These are phyloP conservation scores for Tortricodes alternella DNA, from an alignment of 2,888 invertebrate genomes.

Conservation along the genomic window DNA sequence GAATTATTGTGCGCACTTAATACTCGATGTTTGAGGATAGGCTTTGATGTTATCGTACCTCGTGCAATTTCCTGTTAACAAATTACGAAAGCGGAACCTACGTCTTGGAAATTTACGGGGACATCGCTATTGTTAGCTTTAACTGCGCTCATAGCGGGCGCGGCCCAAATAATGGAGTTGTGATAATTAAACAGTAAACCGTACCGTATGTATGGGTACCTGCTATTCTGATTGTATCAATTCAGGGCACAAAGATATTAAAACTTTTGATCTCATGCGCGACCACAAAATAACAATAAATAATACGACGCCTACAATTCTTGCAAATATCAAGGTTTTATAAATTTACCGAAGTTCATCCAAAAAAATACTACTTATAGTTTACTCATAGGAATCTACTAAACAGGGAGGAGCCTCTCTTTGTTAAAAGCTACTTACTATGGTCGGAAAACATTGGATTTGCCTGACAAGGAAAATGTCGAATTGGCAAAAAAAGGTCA, in stretches of 20 bases:
- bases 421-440: no score
- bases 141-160: slow-evolving; percentile 9
- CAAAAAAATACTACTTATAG: no score
- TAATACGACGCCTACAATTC: background rate
- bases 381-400: no score
- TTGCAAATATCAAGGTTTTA: no score
- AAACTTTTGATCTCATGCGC: slow-evolving; percentile 6
- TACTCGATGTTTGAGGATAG: slow-evolving; percentile 39
- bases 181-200: slow-evolving; percentile 27
- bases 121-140: slow-evolving; percentile 29
- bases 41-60: slow-evolving; percentile 25
- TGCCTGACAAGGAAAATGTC: no score
- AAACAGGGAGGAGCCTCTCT: no score
- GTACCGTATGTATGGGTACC: slow-evolving; percentile 3
- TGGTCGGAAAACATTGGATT: no score
- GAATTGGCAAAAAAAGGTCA: no score
- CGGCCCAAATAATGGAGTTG: slow-evolving; percentile 24
- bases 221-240: slow-evolving; percentile 12
- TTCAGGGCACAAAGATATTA: slow-evolving; percentile 12
- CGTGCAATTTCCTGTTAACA: slow-evolving; percentile 31
- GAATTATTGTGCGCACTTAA: slow-evolving; percentile 62
- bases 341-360: no score
- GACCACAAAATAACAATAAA: slow-evolving; percentile 17
- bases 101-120: slow-evolving; percentile 32
- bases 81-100: slow-evolving; percentile 29